Evolutionary conservation across 2,888 invertebrate species (phyloP).

Genomic region (Pachycephus smyrnensis): DNA sequence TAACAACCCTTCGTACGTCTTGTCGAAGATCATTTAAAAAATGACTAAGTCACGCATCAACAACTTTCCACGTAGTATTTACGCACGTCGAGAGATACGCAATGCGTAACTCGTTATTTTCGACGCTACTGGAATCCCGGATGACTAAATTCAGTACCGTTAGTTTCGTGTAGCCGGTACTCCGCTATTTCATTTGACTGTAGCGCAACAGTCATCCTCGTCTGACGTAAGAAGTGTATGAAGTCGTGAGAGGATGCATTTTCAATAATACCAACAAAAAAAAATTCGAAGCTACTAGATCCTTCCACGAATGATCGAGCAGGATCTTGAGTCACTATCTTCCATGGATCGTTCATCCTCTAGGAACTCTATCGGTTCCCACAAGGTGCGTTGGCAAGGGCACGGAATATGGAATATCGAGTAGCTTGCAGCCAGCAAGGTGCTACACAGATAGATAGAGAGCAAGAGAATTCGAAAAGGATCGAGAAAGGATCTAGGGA

Average conservation of each 20-base stretch:
- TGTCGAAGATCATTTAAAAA: background rate
- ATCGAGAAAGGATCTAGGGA: slow-evolving; percentile 24
- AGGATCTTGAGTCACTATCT: background rate
- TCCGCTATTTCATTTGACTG: slow-evolving; percentile 27
- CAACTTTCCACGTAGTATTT: background rate
- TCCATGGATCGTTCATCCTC: background rate
- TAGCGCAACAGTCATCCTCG: background rate
- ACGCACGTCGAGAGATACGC: background rate
- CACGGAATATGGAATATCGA: slow-evolving; percentile 43
- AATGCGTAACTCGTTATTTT: background rate
- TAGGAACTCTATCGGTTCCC: slow-evolving; percentile 40
- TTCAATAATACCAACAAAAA: background rate
- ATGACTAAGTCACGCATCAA: background rate
- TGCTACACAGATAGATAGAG: slow-evolving; percentile 44
- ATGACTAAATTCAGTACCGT: slow-evolving; percentile 29
- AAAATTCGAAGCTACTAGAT: background rate
- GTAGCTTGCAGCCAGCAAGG: slow-evolving; percentile 40
- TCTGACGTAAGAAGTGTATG: background rate
- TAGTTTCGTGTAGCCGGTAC: slow-evolving; percentile 22
- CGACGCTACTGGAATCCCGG: slow-evolving; percentile 21
- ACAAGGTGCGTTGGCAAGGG: slow-evolving; percentile 51
- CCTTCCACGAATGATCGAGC: background rate
- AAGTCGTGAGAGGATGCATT: background rate
- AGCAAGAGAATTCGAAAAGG: slow-evolving; percentile 34
- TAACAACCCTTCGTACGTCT: background rate